Base-by-base conservation (phyloP, 2,797 vertebrate species). In the Tauraco hartlaubi region DNA sequence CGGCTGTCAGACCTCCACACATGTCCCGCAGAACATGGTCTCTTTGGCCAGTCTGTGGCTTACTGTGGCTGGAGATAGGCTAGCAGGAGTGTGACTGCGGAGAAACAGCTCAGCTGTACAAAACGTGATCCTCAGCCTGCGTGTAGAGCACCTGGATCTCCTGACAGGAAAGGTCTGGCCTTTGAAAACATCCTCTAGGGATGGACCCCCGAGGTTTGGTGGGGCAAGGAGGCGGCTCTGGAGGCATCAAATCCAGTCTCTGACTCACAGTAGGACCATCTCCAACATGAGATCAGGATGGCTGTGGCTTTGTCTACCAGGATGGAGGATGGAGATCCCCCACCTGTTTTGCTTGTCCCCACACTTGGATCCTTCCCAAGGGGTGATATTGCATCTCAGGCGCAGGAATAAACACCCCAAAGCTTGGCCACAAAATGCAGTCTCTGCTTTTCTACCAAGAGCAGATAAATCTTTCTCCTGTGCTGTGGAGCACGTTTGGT, bases 11-110 rank as follows among this genome's bases (percentile, higher is more conserved):
- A 35, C 5, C 3, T 13, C 41, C 79, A 5, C 0, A 2, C 2
- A 0, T 10, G 44, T 23, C 51, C 14, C 19, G 2, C 0, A 2
- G n/a, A 79, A 19, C 15, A 11, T 0, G 0, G 9, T 19, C 51
- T 69, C 63, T 48, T 21, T 39, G 51, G 74, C 66, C 33, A 20
- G 5, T 28, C 62, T 35, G 62, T 11, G 41, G 17, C 62, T 79
- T 67, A 59, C 80, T 0, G 0, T 35, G 59, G 2, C 43, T 3
- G 3, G 15, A 85, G 46, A 33, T 39, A 29, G 63, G 62, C 74
- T 66, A 77, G 59, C 67, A 69, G 67, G 78, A 43, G 26, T 2
- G 26, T 15, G 39, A 28, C 51, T 26, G 59, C 29, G 35, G 26
- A 82, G 63, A 66, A 90, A 20, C 18, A 58, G n/a, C 14, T 4